Conservation (phyloP, 2,888 invertebrate genomes). For the Tachina grossa region DNA sequence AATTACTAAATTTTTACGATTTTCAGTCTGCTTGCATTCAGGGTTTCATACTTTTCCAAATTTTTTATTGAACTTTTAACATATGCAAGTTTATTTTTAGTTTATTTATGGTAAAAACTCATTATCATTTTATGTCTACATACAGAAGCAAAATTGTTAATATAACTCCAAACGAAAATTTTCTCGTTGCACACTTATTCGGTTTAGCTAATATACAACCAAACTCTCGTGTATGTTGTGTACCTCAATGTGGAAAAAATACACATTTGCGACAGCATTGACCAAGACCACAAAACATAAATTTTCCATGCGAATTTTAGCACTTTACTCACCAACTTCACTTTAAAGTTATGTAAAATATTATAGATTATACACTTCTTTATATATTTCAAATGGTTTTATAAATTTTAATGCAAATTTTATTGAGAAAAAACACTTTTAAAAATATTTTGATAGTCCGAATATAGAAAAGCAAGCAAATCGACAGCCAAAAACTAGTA, state of each 20-base stretch:
- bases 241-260: constrained; percentile 56
- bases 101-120: neutral
- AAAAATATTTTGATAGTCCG: constrained; percentile 54
- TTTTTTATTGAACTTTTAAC: constrained; percentile 18
- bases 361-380: constrained; percentile 30
- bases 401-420: constrained; percentile 43
- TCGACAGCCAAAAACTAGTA: constrained; percentile 59
- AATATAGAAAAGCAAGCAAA: constrained; percentile 58
- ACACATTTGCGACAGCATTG: constrained; percentile 62
- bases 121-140: neutral
- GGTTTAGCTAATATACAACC: constrained; percentile 41
- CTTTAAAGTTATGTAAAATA: constrained; percentile 49
- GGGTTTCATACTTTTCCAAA: neutral
- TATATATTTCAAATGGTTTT: constrained; percentile 53
- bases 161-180: constrained; percentile 24
- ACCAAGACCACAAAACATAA: constrained; percentile 48
- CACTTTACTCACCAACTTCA: constrained; percentile 65
- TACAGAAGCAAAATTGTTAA: neutral
- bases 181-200: neutral
- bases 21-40: neutral
- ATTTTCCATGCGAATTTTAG: constrained; percentile 33
- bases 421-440: constrained; percentile 28
- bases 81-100: constrained; percentile 8
- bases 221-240: constrained; percentile 55
- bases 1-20: constrained; percentile 18